Evolutionary conservation across 2,888 invertebrate species (phyloP), one percentile per base, ranked within the genome.

Genomic region (Cordilura impudica): DNA sequence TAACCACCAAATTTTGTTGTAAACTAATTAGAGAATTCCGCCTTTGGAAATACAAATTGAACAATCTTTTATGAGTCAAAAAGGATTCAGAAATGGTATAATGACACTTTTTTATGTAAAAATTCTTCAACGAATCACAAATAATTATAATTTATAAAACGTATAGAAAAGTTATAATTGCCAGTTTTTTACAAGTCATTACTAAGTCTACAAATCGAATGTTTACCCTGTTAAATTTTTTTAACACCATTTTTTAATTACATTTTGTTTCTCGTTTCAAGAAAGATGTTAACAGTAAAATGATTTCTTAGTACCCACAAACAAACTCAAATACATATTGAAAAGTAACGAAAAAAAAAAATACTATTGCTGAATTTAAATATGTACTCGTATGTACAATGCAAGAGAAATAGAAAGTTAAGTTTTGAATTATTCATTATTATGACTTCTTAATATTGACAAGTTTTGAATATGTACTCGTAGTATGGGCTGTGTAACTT

Each of bases 401-500:
- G 14, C 5, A 2, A 14, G 35, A 45, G 65, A 54, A 67, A 49
- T 49, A 54, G 67, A 67, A 67, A 74, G 61, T 69, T 63, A 29
- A 47, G n/a, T 45, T 60, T 61, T 58, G 60, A 63, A 63, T 69
- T 69, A 63, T 69, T 49, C 56, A 63, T 10, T 67, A 51, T 65
- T 31, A 74, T 31, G 1, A 26, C n/a, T n/a, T n/a, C n/a, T 60
- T 31, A 47, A 35, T 63, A 69, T 67, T 61, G 21, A 23, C 60
- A 65, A 39, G 18, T 19, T n/a, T n/a, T n/a, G n/a, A 60, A 23
- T 35, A 39, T 6, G 23, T 39, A 21, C 8, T 39, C 31, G 12
- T 54, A 6, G 31, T n/a, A 4, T n/a, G 4, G 12, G n/a, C 35
- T n/a, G n/a, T 19, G 18, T 54, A 54, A 29, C 31, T 54, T 54